Conservation (phyloP, 2,888 invertebrate species). For the Nemotelus nigrinus region DNA sequence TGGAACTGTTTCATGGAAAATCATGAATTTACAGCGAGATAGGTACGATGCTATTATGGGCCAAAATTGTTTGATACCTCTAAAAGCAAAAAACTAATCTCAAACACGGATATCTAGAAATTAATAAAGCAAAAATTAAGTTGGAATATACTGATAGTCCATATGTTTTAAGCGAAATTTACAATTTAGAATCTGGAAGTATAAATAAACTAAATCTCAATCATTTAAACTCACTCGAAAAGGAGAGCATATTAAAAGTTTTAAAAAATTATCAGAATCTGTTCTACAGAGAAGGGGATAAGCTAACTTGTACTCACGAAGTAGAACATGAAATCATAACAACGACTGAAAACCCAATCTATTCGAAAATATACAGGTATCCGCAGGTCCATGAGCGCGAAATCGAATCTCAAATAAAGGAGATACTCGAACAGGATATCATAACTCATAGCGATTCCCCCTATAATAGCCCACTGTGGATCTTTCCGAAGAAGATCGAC, state of each 20-base stretch:
- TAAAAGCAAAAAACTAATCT: conserved; percentile 14
- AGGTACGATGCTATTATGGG: conserved; percentile 14
- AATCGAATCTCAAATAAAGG: too few relatives aligned
- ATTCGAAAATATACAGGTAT: conserved; percentile 48
- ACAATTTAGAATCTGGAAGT: background rate
- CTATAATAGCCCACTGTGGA: too few relatives aligned
- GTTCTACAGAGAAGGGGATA: conserved; percentile 45
- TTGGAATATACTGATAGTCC: background rate
- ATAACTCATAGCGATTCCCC: too few relatives aligned
- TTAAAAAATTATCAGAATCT: background rate
- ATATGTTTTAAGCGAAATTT: background rate
- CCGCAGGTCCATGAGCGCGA: too few relatives aligned
- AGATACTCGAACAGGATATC: too few relatives aligned
- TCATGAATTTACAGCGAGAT: background rate
- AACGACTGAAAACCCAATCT: conserved; percentile 29
- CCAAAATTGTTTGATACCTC: conserved; percentile 15
- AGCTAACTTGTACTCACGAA: conserved; percentile 43
- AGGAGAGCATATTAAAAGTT: background rate
- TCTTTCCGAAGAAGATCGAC: conserved; percentile 57
- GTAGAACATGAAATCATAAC: conserved; percentile 49
- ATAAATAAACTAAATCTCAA: too few relatives aligned
- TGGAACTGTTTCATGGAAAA: conserved; percentile 3
- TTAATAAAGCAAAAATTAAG: background rate
- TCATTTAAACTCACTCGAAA: conserved; percentile 10
- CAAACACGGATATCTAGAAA: too few relatives aligned